Conservation (phyloP, 2,888 invertebrate genomes). For the Agonopterix arenella region DNA sequence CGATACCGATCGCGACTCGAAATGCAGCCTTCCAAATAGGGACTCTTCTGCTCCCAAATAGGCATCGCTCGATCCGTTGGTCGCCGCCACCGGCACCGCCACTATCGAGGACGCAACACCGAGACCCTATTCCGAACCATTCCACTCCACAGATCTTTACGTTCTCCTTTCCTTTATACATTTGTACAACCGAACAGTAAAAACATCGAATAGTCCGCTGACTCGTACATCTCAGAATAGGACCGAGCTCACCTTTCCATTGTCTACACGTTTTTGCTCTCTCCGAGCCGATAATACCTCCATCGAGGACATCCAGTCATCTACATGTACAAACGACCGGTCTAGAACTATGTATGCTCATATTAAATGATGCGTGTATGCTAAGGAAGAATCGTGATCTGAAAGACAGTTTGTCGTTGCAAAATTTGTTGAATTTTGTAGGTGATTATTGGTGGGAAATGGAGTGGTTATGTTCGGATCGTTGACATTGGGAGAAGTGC, state of each 20-base stretch:
- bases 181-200: background rate
- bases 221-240: background rate
- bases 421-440: too few relatives aligned
- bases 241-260: conserved; percentile 44
- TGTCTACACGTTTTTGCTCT: conserved; percentile 54
- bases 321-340: conserved; percentile 1
- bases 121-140: conserved; percentile 21
- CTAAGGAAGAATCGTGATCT: conserved; percentile 1
- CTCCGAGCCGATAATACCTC: conserved; percentile 28
- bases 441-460: too few relatives aligned
- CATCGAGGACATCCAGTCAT: conserved; percentile 32
- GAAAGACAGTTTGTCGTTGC: background rate
- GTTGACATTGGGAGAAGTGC: conserved; percentile 3
- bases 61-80: conserved; percentile 39
- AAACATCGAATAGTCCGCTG: background rate
- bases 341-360: conserved; percentile 9
- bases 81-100: conserved; percentile 26
- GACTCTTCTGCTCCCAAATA: conserved; percentile 60
- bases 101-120: conserved; percentile 57
- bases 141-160: background rate
- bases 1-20: conserved; percentile 66
- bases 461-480: background rate
- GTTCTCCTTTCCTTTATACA: background rate
- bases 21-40: conserved; percentile 73
- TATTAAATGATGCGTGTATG: background rate